Evolutionary conservation across 2,113 vertebrate species (phyloP), one percentile per base, ranked within the genome.

Genomic region (Cervus canadensis): DNA sequence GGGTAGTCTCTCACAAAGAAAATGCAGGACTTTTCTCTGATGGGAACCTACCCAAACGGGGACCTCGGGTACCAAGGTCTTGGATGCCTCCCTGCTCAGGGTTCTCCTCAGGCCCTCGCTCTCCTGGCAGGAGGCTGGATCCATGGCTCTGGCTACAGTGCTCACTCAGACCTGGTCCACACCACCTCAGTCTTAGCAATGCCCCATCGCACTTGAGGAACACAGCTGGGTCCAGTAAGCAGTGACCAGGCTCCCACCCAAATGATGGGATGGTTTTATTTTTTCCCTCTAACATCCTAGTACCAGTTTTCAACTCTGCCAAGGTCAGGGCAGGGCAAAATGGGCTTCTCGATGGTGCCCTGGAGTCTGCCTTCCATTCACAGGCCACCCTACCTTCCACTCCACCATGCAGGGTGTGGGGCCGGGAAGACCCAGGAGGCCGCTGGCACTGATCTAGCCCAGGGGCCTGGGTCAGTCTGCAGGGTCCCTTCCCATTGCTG

Each of bases 31-130:
- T 79, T 74, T 45, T n/a, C 28, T 59, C 84, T 57, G 59, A 23
- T 25, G 1, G 19, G 56, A 33, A 60, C 76, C 26, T 1, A 0
- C 7, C 28, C 85, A 16, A 1, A 16, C 0, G 0, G 71, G 52
- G 83, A 25, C 62, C n/a, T 54, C 7, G 5, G 25, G 6, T 36
- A 30, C 57, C 2, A 0, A 28, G 10, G 59, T 86, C 71, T 50
- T 56, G 2, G 83, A 33, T 1, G 15, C 11, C 40, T 81, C 19
- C 40, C 48, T 89, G 83, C 57, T 83, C 43, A 33, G 52, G 4
- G 30, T 23, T 36, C 54, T 54, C 40, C 60, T 60, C 5, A 0
- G 84, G n/a, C n/a, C 14, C 3, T 3, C 21, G 10, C 59, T 30
- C 16, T 57, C 45, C 87, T 28, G 36, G 3, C 7, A 13, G 62